Percentiles rank a stretch among this genome's conserved stretches.
Conservation (phyloP, 2,113 vertebrate species). For the Notothenia coriiceps region DNA sequence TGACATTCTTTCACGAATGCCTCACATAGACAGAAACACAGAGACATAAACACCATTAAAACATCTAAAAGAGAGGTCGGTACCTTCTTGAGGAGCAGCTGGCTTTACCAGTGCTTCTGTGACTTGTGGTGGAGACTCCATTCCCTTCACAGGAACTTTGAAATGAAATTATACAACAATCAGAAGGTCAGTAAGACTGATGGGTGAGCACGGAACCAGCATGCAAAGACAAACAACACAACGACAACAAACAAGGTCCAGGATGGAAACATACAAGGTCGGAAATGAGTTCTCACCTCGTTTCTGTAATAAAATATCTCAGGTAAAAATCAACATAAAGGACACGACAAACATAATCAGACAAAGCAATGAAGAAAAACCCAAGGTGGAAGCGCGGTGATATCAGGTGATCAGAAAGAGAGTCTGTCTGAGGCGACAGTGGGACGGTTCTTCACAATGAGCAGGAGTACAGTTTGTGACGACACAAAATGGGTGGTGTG, state of each 20-base stretch:
- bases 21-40: conserved; percentile 15
- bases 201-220: conserved; percentile 8
- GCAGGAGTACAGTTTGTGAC: conserved; percentile 44
- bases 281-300: not conserved
- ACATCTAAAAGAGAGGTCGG: conserved; percentile 20
- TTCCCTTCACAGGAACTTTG: conserved; percentile 74
- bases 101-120: conserved; percentile 63
- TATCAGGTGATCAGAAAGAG: conserved; percentile 16
- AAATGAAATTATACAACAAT: conserved; percentile 64
- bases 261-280: not conserved
- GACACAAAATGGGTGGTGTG: conserved; percentile 65
- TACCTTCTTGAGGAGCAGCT: conserved; percentile 74
- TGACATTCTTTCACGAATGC: conserved; percentile 54
- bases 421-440: conserved; percentile 28
- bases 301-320: not conserved
- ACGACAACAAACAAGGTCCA: conserved; percentile 4
- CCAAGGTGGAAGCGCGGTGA: not conserved
- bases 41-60: not conserved
- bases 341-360: conserved; percentile 35
- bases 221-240: conserved; percentile 22
- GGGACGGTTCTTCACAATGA: not conserved
- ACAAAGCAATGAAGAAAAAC: not conserved
- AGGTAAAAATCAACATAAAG: not conserved
- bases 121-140: conserved; percentile 53
- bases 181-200: conserved; percentile 32